Base-by-base conservation (phyloP, 1,140 invertebrate species). In the Homarus americanus region DNA sequence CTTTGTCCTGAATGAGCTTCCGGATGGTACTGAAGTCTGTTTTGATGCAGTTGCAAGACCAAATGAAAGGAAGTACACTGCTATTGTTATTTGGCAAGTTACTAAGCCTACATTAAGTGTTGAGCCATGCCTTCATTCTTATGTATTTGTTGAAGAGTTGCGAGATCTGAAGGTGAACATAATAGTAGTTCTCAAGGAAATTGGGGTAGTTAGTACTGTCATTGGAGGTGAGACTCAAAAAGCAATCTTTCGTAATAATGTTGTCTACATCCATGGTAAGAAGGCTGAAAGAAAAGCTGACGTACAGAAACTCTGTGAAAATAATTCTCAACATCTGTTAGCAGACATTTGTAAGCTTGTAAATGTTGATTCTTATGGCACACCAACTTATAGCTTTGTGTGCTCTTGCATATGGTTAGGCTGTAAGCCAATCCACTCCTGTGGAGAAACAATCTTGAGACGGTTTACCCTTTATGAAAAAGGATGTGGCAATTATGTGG, bases 21-120 rank as follows among this genome's bases (percentile, higher is more conserved):
- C 34, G 66, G 85, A 87, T 79, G 85, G 85, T 12, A 78, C 85
- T n/a, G 38, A 87, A 28, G 24, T 87, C 20, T 87, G 49, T 66
- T 87, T 87, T 79, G 85, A 87, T 87, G 85, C 85, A 38, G 49
- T 87, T n/a, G 75, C 80, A 38, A 40, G n/a, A 15, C 75, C 85
- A 63, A 28, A 53, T 28, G 32, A 41, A 28, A n/a, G 75, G 34
- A 78, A 41, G 17, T 87, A 69, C 66, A 66, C 49, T 58, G 49
- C 49, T 34, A 28, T 87, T 20, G 75, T 87, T 53, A 49, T 87
- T 28, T 87, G 85, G 85, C 85, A 87, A 78, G 85, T n/a, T 34
- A 28, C 53, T 28, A 87, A 87, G n/a, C 85, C 85, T 12, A 66
- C 4, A 36, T 28, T 79, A 41, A 79, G 32, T 78, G 44, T 66